phyloP scores from a whole-genome alignment of 2,888 invertebrate species.

The Eustalomyia histrio region DNA sequence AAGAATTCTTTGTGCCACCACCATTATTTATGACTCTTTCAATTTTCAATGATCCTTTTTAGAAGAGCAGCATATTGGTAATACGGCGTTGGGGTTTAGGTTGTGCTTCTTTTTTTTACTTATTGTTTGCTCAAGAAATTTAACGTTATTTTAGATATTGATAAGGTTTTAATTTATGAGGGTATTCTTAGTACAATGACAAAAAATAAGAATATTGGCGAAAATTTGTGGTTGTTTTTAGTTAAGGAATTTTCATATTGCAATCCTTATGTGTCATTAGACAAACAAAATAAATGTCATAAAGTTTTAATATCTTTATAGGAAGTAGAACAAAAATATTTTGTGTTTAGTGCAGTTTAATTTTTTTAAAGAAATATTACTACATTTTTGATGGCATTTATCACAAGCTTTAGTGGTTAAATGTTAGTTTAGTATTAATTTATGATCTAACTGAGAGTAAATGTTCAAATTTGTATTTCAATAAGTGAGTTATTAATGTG shows the following conservation, averaged over 20 bases:
- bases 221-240: constrained; percentile 20
- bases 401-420: background rate
- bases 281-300: constrained; percentile 60
- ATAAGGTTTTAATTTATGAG: constrained; percentile 64
- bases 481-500: background rate
- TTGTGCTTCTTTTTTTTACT: background rate
- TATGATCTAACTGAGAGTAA: background rate
- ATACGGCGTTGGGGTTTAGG: constrained; percentile 7
- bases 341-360: background rate
- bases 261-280: constrained; percentile 59
- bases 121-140: constrained; percentile 33
- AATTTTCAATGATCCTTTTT: constrained; percentile 54
- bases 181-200: constrained; percentile 52
- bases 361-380: background rate
- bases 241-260: constrained; percentile 9
- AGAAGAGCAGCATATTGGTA: constrained; percentile 25
- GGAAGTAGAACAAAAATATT: constrained; percentile 37
- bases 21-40: constrained; percentile 62
- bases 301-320: constrained; percentile 64
- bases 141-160: constrained; percentile 61
- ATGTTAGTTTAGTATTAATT: background rate
- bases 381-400: background rate
- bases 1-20: constrained; percentile 49
- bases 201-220: constrained; percentile 41
- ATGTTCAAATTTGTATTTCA: background rate